Evolutionary conservation across 1,140 invertebrate species (phyloP).

Genomic region (Lepidurus couesii): DNA sequence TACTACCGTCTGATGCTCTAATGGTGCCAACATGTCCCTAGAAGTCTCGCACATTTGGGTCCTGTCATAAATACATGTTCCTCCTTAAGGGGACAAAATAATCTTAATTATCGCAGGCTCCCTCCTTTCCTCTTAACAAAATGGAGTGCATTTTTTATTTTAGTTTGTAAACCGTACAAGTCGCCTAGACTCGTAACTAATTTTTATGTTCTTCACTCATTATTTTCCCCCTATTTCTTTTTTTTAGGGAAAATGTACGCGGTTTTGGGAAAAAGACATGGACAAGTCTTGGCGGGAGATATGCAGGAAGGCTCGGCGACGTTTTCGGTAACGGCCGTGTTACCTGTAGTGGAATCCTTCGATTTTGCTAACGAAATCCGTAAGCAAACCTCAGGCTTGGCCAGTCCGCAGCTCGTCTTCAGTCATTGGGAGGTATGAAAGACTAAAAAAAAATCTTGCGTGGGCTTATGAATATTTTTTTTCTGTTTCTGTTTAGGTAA

Average conservation of each 20-base stretch:
- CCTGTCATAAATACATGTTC: neutral
- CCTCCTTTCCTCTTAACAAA: slow-evolving; percentile 5
- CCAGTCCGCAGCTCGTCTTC: slow-evolving; percentile 90
- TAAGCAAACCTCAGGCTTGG: slow-evolving; percentile 91
- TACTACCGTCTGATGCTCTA: slow-evolving; percentile 3
- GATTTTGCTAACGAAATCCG: slow-evolving; percentile 85
- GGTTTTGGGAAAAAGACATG: slow-evolving; percentile 79
- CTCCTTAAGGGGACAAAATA: neutral
- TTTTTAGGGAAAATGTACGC: slow-evolving; percentile 83
- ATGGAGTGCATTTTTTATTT: neutral
- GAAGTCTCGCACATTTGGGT: neutral
- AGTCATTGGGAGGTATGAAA: slow-evolving; percentile 89
- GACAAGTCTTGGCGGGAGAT: slow-evolving; percentile 81
- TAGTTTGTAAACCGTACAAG: neutral
- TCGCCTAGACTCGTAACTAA: slow-evolving; percentile 7
- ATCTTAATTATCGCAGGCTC: neutral
- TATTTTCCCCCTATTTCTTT: slow-evolving; percentile 13
- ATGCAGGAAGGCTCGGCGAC: slow-evolving; percentile 78
- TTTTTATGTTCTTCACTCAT: no score
- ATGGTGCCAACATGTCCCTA: slow-evolving; percentile 12
- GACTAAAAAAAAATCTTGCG: neutral
- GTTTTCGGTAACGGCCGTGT: slow-evolving; percentile 78
- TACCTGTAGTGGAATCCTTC: slow-evolving; percentile 96
- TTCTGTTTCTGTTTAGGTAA: slow-evolving; percentile 5
- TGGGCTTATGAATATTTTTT: neutral